These are phyloP conservation scores for Indicator maculatus DNA, from an alignment of 2,113 vertebrate species.

Conservation along the genomic window DNA sequence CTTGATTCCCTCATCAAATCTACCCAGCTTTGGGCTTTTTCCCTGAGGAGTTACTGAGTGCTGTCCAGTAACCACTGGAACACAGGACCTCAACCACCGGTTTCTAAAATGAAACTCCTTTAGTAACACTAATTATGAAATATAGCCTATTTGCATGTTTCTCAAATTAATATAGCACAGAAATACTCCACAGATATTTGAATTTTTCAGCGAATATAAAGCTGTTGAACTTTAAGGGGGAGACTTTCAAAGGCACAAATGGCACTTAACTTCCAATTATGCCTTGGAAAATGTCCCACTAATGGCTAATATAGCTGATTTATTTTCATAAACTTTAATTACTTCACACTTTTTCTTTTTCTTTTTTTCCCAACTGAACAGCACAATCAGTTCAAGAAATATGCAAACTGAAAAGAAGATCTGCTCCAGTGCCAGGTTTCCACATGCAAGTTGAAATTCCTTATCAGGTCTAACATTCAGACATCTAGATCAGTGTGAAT, in stretches of 20 bases:
- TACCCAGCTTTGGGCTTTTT: not conserved
- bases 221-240: slow-evolving; percentile 41
- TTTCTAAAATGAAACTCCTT: not conserved
- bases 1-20: not conserved
- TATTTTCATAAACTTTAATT: slow-evolving; percentile 68
- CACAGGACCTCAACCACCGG: not conserved
- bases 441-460: not conserved
- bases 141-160: not conserved
- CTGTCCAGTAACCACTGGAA: not conserved
- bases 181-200: not conserved
- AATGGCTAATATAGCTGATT: slow-evolving; percentile 57
- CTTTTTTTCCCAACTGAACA: not conserved
- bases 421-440: not conserved
- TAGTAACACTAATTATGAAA: slow-evolving; percentile 3
- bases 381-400: not conserved
- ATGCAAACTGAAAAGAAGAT: not conserved
- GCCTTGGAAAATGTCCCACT: slow-evolving; percentile 43
- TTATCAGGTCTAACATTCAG: not conserved
- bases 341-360: not conserved
- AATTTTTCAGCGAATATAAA: not conserved
- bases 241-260: slow-evolving; percentile 47
- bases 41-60: not conserved
- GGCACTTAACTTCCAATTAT: slow-evolving; percentile 57
- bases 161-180: not conserved
- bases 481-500: not conserved